A percentile compares a stretch with the other conserved stretches of the same genome.
These are phyloP conservation scores for Entomobrya multifasciata DNA, from an alignment of 2,888 invertebrate genomes.

Conservation along the genomic window DNA sequence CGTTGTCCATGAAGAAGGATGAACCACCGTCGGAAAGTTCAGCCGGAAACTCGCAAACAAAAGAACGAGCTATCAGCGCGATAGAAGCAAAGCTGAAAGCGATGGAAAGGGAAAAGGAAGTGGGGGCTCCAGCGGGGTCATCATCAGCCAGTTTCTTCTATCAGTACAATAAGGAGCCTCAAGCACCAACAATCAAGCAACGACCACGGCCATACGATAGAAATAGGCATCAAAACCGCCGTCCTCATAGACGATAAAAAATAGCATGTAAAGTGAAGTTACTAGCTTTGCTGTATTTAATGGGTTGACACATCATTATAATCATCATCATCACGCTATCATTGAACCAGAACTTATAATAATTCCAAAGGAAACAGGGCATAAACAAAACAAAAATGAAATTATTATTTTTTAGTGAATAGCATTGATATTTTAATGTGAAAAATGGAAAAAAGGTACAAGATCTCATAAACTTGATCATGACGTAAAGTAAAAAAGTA, in stretches of 20 bases:
- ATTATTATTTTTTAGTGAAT: not conserved
- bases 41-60: slow-evolving; percentile 80
- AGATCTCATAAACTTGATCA: too few relatives aligned
- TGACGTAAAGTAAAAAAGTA: too few relatives aligned
- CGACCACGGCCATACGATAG: slow-evolving; percentile 59
- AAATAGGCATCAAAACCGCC: slow-evolving; percentile 31
- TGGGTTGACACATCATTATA: not conserved
- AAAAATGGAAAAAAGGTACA: not conserved
- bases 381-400: not conserved
- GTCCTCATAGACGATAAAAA: slow-evolving; percentile 50
- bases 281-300: not conserved
- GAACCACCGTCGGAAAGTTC: slow-evolving; percentile 83
- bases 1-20: slow-evolving; percentile 72
- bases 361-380: slow-evolving; percentile 2
- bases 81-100: slow-evolving; percentile 93
- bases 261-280: too few relatives aligned
- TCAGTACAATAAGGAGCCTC: slow-evolving; percentile 53
- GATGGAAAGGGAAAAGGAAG: slow-evolving; percentile 84
- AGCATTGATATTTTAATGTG: not conserved
- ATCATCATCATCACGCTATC: not conserved
- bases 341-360: not conserved
- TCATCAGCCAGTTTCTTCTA: slow-evolving; percentile 51
- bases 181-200: slow-evolving; percentile 1
- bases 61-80: slow-evolving; percentile 89
- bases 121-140: slow-evolving; percentile 12